Evolutionary conservation across 2,888 invertebrate species (phyloP).

Genomic region (Parelbella ahira): DNA sequence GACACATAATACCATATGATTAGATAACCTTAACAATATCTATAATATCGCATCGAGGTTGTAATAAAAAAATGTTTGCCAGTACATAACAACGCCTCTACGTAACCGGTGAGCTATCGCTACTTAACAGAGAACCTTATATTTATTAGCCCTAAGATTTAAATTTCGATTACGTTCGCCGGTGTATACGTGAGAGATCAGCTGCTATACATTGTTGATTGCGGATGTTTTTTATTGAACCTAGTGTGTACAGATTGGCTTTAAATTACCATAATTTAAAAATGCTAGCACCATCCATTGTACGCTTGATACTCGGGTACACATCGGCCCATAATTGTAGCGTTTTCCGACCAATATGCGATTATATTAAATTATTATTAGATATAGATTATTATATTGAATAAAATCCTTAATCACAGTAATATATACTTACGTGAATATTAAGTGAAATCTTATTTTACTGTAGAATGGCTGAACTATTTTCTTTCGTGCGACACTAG

Average conservation of each 20-base stretch:
- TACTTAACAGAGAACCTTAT: background rate
- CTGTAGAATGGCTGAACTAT: too few species aligned
- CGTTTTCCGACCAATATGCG: background rate
- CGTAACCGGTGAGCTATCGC: background rate
- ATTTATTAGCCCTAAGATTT: too few species aligned
- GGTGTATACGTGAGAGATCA: slow-evolving; percentile 8
- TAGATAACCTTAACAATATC: slow-evolving; percentile 8
- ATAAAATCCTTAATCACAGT: too few species aligned
- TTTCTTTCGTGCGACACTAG: too few species aligned
- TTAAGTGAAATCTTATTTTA: too few species aligned
- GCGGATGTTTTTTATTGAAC: slow-evolving; percentile 21
- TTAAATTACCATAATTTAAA: slow-evolving; percentile 24
- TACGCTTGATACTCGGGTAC: slow-evolving; percentile 4
- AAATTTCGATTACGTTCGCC: background rate
- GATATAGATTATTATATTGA: too few species aligned
- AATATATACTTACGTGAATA: too few species aligned
- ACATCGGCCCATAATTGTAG: slow-evolving; percentile 4
- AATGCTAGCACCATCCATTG: slow-evolving; percentile 11
- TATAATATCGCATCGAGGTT: slow-evolving; percentile 4
- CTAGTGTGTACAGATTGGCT: slow-evolving; percentile 13
- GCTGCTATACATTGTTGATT: slow-evolving; percentile 21
- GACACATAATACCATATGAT: background rate
- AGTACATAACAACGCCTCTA: slow-evolving; percentile 1
- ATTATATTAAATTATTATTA: background rate
- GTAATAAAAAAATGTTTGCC: slow-evolving; percentile 13